Base-by-base conservation (phyloP, 2,888 invertebrate genomes). In the Melanostoma scalare region DNA sequence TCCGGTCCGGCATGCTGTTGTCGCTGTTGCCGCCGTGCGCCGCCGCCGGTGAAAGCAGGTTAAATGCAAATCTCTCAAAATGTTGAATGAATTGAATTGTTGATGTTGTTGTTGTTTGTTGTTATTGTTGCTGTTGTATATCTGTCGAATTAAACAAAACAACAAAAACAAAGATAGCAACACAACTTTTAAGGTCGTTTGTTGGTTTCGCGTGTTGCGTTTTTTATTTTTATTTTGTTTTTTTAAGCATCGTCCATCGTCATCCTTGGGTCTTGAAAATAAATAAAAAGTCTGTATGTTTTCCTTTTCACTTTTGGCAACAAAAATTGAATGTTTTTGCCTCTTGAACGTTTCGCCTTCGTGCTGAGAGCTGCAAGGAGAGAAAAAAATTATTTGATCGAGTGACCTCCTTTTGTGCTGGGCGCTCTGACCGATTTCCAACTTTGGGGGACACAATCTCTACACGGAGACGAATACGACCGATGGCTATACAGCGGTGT, bases 1-100 rank as follows among this genome's bases (percentile, higher is more conserved):
- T 56, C 69, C 85, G 87, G 89, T 89, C 63, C 85, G 86, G 89
- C 38, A 63, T 31, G 38, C 40, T 40, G 58, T 10, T 40, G 42
- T n/a, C 5, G n/a, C 38, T 20, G 20, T 3, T 2, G 8, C 35
- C 20, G 36, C 9, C 5, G 2, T 31, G 9, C 31, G 3, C 10
- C 35, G 63, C 31, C 30, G 63, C 58, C 86, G 86, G 89, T 89
- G 89, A 89, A 89, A 89, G 89, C 89, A 89, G 89, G 89, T 89
- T 89, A 89, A 89, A 89, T 89, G 89, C 88, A 88, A 89, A 89
- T 89, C 84, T 67, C 44, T 56, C 73, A 60, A 69, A 53, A 73
- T 65, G 78, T 53, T 80, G 65, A 81, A 81, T 81, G 80, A 81
- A 71, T 79, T 61, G 67, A 58, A 58, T 80, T 80, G 67, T 42